Percentiles rank a stretch among this genome's conserved stretches.
phyloP scores from a whole-genome alignment of 2,888 invertebrate genomes.

The Cryptosula pallasiana region DNA sequence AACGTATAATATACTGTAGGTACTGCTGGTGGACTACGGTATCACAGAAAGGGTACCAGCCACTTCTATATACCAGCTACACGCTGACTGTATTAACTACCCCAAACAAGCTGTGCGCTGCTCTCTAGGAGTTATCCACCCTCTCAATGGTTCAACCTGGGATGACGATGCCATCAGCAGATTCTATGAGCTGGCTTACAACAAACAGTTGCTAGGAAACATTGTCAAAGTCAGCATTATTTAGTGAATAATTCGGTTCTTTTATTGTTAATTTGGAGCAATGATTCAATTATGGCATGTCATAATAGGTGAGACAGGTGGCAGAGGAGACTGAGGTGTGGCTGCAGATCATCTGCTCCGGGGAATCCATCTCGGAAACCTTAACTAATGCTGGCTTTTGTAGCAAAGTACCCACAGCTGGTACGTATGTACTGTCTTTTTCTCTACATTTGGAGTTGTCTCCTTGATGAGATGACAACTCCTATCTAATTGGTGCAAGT shows the following conservation, averaged over 20 bases:
- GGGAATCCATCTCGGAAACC: background rate
- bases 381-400: background rate
- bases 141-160: slow-evolving; percentile 36
- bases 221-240: too few species aligned
- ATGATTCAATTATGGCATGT: too few species aligned
- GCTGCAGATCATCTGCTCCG: background rate
- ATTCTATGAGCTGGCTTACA: slow-evolving; percentile 31
- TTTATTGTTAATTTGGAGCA: too few species aligned
- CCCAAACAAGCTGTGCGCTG: slow-evolving; percentile 41
- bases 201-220: slow-evolving; percentile 34
- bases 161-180: slow-evolving; percentile 28
- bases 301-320: too few species aligned
- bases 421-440: background rate
- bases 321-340: too few species aligned
- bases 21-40: slow-evolving; percentile 28
- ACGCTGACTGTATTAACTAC: slow-evolving; percentile 32
- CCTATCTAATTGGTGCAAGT: too few species aligned
- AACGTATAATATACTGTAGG: too few species aligned
- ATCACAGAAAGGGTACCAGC: slow-evolving; percentile 28
- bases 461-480: too few species aligned
- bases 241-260: too few species aligned
- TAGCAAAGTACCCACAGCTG: background rate
- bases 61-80: slow-evolving; percentile 31
- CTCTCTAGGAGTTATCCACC: slow-evolving; percentile 31
- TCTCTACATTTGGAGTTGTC: too few species aligned